Conservation (phyloP, 2,888 invertebrate species). For the Meghimatium bilineatum region DNA sequence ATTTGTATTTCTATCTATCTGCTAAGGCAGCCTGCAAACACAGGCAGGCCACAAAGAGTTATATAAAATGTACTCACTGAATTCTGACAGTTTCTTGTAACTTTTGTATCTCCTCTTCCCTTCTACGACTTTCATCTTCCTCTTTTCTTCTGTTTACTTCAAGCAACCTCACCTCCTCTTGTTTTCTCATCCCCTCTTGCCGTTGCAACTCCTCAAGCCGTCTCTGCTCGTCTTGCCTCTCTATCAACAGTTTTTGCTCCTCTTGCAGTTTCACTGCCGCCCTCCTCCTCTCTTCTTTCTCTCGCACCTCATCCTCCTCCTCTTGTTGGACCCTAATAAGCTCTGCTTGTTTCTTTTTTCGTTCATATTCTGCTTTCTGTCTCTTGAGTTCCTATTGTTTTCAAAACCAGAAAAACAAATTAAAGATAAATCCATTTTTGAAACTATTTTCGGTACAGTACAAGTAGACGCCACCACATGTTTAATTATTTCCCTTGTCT, state of each 20-base stretch:
- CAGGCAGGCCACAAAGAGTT: no score
- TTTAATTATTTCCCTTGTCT: no score
- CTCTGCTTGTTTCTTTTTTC: slow-evolving; percentile 73
- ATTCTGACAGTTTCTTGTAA: slow-evolving; percentile 38
- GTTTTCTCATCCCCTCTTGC: slow-evolving; percentile 48
- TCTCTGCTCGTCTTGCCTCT: slow-evolving; percentile 56
- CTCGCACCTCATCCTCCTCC: slow-evolving; percentile 72
- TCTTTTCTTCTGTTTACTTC: slow-evolving; percentile 32
- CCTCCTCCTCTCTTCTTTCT: slow-evolving; percentile 69
- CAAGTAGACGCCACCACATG: no score
- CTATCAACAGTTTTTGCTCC: slow-evolving; percentile 68
- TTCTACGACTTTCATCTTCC: slow-evolving; percentile 53
- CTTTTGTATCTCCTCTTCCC: slow-evolving; percentile 54
- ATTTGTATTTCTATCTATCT: no score
- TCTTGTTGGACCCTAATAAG: slow-evolving; percentile 70
- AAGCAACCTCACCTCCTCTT: slow-evolving; percentile 52
- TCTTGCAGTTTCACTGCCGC: slow-evolving; percentile 69
- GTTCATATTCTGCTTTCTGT: slow-evolving; percentile 75
- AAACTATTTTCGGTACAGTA: no score
- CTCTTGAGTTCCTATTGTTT: slow-evolving; percentile 71
- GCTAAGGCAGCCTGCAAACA: no score
- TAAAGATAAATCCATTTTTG: background rate
- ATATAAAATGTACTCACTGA: slow-evolving; percentile 40
- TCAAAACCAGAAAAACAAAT: background rate
- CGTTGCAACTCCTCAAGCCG: slow-evolving; percentile 50